Base-by-base conservation (phyloP, 2,797 vertebrate genomes). In the Lepilemur septentrionalis region DNA sequence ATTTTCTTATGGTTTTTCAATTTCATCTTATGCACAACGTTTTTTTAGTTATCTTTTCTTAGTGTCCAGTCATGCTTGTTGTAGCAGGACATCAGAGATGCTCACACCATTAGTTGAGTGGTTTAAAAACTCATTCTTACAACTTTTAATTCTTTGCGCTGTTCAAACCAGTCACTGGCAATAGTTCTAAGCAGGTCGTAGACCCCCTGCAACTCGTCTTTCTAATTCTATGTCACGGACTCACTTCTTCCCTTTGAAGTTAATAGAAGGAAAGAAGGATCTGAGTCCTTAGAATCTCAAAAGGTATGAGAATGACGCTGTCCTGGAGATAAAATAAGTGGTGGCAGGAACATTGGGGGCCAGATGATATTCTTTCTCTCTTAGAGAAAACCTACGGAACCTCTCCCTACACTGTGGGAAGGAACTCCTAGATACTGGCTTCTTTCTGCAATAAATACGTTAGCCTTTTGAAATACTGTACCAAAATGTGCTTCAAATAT, bases 71-170 rank as follows among this genome's bases (percentile, higher is more conserved):
- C 50, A 50, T 80, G n/a, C 25, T 81, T 28, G 30, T 80, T 84
- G 57, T 35, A 69, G 43, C 73, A 94, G 65, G 20, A 46, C 57
- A 75, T 90, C 41, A 59, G 43, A 85, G n/a, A 73, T 76, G 38
- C n/a, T 95, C 57, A 89, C 57, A n/a, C 52, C 32, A 59, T 83
- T 65, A 89, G 38, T 23, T 70, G 30, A 69, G 30, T 80, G 30
- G 70, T 72, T 86, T 50, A 87, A 72, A 96, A 95, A 59, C 32
- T 89, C 91, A 95, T 75, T 86, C 43, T 86, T 80, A 80, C 57
- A 81, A 80, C n/a, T 94, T 85, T 70, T 59, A 78, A 67, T 94
- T 95, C 57, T 75, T 86, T 70, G 79, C 3, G 6, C 50, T 87
- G 38, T 89, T 96, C 80, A 92, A 32, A 75, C 52, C 14, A 89